Conservation (phyloP, 2,797 vertebrate species). For the Gymnopithys bicolor region DNA sequence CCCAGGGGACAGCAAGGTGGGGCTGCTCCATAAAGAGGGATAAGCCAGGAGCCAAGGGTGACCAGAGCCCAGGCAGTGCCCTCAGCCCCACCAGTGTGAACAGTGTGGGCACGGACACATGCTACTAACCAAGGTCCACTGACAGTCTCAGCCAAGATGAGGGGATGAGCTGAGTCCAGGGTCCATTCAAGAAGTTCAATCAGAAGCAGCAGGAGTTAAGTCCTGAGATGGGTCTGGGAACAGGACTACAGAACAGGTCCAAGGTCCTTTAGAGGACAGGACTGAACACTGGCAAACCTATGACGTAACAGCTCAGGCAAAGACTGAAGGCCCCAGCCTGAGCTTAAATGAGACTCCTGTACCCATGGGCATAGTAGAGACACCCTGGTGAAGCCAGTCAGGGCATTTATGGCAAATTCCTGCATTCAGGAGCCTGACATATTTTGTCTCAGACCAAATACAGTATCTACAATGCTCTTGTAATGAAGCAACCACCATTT, state of each 20-base stretch:
- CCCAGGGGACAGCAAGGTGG: background rate
- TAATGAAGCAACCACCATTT: slow-evolving; percentile 21
- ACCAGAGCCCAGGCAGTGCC: background rate
- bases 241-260: background rate
- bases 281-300: background rate
- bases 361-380: background rate
- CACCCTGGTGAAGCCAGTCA: background rate
- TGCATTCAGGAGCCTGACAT: background rate
- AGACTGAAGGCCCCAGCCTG: background rate
- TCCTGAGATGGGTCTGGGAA: background rate
- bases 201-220: background rate
- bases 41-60: background rate
- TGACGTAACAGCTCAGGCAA: background rate
- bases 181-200: background rate
- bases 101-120: rapidly evolving
- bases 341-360: background rate
- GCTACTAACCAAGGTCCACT: background rate
- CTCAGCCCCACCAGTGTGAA: background rate
- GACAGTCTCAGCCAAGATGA: background rate
- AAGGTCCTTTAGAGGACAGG: background rate
- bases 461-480: background rate
- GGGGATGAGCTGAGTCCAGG: background rate
- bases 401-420: background rate
- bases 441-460: background rate
- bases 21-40: background rate